Percentiles rank a stretch among this genome's conserved stretches.
Evolutionary conservation across 2,888 invertebrate species (phyloP).

Genomic region (Dascillus cervinus): DNA sequence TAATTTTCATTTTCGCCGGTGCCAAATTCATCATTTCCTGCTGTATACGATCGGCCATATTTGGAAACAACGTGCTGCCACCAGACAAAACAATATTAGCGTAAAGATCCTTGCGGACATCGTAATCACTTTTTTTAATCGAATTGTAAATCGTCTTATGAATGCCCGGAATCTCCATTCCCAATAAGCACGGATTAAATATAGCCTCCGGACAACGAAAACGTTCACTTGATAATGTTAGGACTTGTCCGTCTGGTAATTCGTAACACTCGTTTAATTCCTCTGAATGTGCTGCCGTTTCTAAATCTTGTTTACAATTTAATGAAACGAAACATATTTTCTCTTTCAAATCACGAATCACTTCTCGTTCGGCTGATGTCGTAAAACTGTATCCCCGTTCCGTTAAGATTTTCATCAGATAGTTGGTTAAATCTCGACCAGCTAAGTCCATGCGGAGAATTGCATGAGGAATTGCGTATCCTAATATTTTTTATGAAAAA

Average conservation of each 20-base stretch:
- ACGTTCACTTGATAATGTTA: conserved; percentile 5
- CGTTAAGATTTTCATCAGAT: conserved; percentile 8
- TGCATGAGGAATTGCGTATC: conserved; percentile 9
- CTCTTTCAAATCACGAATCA: conserved; percentile 9
- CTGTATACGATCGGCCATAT: neutral
- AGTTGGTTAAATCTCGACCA: conserved; percentile 10
- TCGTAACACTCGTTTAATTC: conserved; percentile 1
- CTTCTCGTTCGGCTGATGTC: conserved; percentile 7
- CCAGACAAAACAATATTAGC: conserved; percentile 11
- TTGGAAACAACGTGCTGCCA: conserved; percentile 1
- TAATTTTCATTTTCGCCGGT: neutral
- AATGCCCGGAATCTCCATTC: conserved; percentile 9
- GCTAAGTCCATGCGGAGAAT: conserved; percentile 8
- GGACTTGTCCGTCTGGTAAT: conserved; percentile 11
- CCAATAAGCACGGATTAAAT: conserved; percentile 9
- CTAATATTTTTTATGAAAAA: no score
- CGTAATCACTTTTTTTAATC: conserved; percentile 10
- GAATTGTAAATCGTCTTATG: conserved; percentile 7
- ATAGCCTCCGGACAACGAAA: conserved; percentile 9
- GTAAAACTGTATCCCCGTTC: conserved; percentile 9
- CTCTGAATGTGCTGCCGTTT: neutral
- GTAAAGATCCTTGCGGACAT: conserved; percentile 8
- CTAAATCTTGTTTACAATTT: conserved; percentile 6
- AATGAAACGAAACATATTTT: conserved; percentile 7
- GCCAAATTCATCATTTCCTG: neutral